These are phyloP conservation scores for Crepidodera aurea DNA, from an alignment of 2,888 invertebrate genomes.

Conservation along the genomic window DNA sequence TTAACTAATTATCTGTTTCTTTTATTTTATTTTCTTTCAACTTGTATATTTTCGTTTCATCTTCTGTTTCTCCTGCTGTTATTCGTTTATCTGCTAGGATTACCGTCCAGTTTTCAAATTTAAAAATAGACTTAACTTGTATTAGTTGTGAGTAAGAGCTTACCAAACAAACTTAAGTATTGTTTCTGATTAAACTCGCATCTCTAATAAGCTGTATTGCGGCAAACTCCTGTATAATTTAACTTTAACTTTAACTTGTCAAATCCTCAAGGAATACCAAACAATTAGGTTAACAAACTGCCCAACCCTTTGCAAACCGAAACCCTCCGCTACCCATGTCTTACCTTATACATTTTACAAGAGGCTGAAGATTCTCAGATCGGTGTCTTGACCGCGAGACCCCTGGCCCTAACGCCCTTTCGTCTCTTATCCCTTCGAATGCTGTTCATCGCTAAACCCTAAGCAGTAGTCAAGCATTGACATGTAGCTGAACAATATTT, in stretches of 20 bases:
- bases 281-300: background rate
- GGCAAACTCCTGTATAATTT: background rate
- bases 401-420: conserved; percentile 43
- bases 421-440: conserved; percentile 38
- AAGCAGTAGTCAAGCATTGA: conserved; percentile 34
- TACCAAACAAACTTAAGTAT: too few relatives aligned
- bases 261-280: background rate
- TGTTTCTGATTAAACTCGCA: too few relatives aligned
- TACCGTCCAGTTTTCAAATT: too few relatives aligned
- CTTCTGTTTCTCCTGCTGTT: too few relatives aligned
- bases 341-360: conserved; percentile 52
- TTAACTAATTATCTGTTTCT: too few relatives aligned
- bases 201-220: background rate
- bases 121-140: too few relatives aligned
- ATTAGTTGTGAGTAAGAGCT: too few relatives aligned
- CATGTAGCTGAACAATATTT: conserved; percentile 27
- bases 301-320: background rate
- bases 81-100: too few relatives aligned
- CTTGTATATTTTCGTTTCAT: too few relatives aligned
- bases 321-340: conserved; percentile 39
- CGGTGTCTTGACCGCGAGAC: conserved; percentile 55
- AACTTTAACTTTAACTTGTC: background rate
- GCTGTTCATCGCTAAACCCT: conserved; percentile 42
- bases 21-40: too few relatives aligned
- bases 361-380: conserved; percentile 43